These are phyloP conservation scores for Byasa hedistus DNA, from an alignment of 2,888 invertebrate genomes.

Conservation along the genomic window DNA sequence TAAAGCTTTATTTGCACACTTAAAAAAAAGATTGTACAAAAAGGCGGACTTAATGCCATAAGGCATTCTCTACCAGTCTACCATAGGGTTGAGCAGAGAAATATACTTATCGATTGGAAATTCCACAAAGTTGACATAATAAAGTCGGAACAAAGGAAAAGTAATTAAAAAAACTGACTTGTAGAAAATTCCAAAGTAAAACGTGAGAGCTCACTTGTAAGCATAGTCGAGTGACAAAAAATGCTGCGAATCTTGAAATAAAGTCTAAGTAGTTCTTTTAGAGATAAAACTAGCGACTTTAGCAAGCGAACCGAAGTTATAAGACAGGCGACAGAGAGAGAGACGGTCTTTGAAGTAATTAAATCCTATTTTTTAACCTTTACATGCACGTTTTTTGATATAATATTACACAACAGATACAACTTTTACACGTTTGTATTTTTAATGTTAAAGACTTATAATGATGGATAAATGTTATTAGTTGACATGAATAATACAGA, in stretches of 20 bases:
- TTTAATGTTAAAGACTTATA: background rate
- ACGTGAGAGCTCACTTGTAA: conserved; percentile 7
- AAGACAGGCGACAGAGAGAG: too few species aligned
- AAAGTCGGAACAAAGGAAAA: background rate
- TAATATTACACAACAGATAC: background rate
- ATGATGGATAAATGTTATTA: too few species aligned
- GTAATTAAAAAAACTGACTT: conserved; percentile 3
- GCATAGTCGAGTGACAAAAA: conserved; percentile 3
- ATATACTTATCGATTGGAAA: background rate
- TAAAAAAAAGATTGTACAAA: too few species aligned
- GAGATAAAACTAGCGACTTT: conserved; percentile 10
- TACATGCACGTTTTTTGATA: background rate
- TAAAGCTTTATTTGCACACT: too few species aligned
- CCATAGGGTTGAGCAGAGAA: background rate
- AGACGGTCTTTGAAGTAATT: background rate
- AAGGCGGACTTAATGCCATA: too few species aligned
- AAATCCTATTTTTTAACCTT: background rate
- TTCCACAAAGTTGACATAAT: background rate
- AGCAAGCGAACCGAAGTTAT: background rate
- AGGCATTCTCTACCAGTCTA: too few species aligned
- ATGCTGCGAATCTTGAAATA: conserved; percentile 1
- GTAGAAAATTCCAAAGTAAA: conserved; percentile 10
- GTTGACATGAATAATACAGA: too few species aligned
- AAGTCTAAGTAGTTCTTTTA: conserved; percentile 8
- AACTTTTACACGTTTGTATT: background rate